Percentiles rank a stretch among this genome's conserved stretches.
Conservation (phyloP, 2,888 invertebrate genomes). For the Chrysotoxum bicinctum region DNA sequence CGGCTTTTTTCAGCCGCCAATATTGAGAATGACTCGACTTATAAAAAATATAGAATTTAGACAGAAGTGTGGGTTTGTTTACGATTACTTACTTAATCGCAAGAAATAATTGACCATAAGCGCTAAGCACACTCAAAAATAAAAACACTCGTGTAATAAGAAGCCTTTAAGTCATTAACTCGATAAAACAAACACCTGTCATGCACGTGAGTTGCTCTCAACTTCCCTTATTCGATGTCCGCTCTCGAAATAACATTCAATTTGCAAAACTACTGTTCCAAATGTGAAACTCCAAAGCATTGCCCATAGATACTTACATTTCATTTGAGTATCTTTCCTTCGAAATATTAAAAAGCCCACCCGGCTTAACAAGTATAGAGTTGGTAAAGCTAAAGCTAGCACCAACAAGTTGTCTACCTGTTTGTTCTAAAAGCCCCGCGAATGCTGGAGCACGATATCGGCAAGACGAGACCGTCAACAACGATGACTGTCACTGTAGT, state of each 20-base stretch:
- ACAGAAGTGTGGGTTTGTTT: background rate
- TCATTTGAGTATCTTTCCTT: constrained; percentile 6
- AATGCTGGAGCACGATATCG: constrained; percentile 7
- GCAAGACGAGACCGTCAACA: constrained; percentile 23
- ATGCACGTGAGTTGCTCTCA: constrained; percentile 10
- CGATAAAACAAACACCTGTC: constrained; percentile 59
- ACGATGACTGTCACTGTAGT: constrained; percentile 8
- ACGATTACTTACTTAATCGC: background rate
- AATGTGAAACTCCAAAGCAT: constrained; percentile 17
- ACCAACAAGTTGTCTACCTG: constrained; percentile 33
- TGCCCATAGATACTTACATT: background rate
- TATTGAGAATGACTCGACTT: background rate
- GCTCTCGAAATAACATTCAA: constrained; percentile 16
- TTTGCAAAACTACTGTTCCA: constrained; percentile 29
- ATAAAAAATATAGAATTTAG: background rate
- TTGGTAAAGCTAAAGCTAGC: background rate
- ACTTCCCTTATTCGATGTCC: constrained; percentile 28
- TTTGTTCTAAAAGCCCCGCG: constrained; percentile 30
- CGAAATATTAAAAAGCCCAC: constrained; percentile 12
- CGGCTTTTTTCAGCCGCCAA: background rate
- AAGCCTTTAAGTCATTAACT: constrained; percentile 29
- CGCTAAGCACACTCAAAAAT: background rate
- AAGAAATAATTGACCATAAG: background rate
- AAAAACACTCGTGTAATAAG: constrained; percentile 11
- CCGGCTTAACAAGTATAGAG: constrained; percentile 6